Base-by-base conservation (phyloP, 2,797 vertebrate genomes). In the Coregonus ussuriensis region DNA sequence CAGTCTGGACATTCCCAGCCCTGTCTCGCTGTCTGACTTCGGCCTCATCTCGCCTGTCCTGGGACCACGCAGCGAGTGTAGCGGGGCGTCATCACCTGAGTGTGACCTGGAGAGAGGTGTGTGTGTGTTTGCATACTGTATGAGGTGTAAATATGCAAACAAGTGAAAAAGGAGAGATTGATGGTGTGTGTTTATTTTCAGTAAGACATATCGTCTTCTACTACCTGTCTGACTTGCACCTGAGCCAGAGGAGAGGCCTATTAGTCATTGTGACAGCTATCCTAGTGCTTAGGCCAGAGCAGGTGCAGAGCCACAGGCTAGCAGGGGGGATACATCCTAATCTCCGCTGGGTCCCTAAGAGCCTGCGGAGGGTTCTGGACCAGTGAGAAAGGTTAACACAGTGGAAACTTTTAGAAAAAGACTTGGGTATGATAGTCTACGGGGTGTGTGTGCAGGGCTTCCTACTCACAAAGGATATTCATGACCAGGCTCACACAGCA, bases 61-160 rank as follows among this genome's bases (percentile, higher is more conserved):
- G 0, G 98, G 97, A 1, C 97, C 98, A 18, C 96, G 97, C 35
- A 99, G 97, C 0, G 97, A 98, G 79, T 99, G 98, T 93, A 99
- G 97, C 0, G 98, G 98, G 1, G 97, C 98, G 0, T 99, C 98
- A 0, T 99, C 98, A 0, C 98, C 98, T 0, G 98, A 99, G 14
- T 99, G 97, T 0, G 98, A 99, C 89, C 86, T 95, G 25, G 98
- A 98, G 78, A 93, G 97, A 96, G 97, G 97, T 72, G 59, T 62
- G 62, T n/a, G 35, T 81, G 94, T 93, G 93, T 25, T 25, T 25
- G 25, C 25, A 25, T 25, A 25, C 25, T 25, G 25, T 25, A 25
- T 25, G 25, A 25, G 25, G 25, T 25, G 25, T 25, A 25, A 25
- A 25, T 25, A 25, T 25, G 25, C 25, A 94, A 93, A 71, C 92